Evolutionary conservation across 2,797 vertebrate genomes (phyloP).

Genomic region (Enteromius treurensis): DNA sequence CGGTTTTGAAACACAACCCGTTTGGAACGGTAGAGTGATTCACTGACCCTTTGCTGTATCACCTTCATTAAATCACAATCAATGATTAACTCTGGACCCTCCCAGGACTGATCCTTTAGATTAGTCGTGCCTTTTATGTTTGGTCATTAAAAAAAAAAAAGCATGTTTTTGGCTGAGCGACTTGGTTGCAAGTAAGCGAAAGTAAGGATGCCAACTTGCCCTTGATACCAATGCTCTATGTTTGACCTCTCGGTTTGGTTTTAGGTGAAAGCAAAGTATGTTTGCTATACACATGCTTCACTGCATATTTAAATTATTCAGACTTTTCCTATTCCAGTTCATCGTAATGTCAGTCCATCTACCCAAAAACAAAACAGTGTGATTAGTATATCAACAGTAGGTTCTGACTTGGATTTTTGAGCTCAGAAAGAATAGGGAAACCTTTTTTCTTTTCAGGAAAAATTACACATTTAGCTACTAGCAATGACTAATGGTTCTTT

Average conservation of each 20-base stretch:
- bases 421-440: not conserved
- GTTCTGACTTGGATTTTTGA: not conserved
- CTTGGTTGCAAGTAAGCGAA: constrained; percentile 15
- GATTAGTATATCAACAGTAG: not conserved
- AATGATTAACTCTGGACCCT: constrained; percentile 30
- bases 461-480: not conserved
- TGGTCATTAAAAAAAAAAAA: not conserved
- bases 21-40: constrained; percentile 12
- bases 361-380: constrained; percentile 21
- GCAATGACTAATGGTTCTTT: not conserved
- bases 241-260: constrained; percentile 37
- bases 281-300: constrained; percentile 42
- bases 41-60: constrained; percentile 12
- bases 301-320: constrained; percentile 5
- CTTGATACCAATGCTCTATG: not conserved
- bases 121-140: constrained; percentile 14
- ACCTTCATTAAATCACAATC: constrained; percentile 7
- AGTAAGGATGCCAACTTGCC: constrained; percentile 5
- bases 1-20: not conserved
- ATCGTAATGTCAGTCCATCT: constrained; percentile 3
- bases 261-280: constrained; percentile 41
- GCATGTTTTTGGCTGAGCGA: constrained; percentile 11
- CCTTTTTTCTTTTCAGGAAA: not conserved
- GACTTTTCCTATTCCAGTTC: not conserved
- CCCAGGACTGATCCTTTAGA: not conserved